Percentiles rank a stretch among this genome's conserved stretches.
Conservation (phyloP, 2,797 vertebrate species). For the Chloroceryle amazona region DNA sequence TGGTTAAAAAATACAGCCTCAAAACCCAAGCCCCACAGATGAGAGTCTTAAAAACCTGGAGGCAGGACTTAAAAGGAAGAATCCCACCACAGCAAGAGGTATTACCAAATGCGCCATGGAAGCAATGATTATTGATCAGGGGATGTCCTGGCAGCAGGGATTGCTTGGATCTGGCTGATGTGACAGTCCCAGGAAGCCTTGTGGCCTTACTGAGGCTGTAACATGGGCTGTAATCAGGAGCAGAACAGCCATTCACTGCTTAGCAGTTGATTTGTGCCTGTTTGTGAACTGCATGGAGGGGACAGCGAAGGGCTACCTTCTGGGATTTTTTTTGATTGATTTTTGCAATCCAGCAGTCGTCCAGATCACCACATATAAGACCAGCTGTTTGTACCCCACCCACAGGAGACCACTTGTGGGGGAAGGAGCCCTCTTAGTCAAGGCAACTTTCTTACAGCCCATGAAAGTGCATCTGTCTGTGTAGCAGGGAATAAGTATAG, state of each 20-base stretch:
- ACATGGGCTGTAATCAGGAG: neutral
- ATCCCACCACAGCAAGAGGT: neutral
- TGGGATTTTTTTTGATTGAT: neutral
- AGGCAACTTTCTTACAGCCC: neutral
- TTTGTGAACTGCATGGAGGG: neutral
- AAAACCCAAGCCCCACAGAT: neutral
- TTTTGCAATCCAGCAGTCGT: neutral
- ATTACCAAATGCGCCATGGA: neutral
- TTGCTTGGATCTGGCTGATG: neutral
- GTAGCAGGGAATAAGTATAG: neutral
- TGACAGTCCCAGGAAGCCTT: neutral
- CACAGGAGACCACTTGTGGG: neutral
- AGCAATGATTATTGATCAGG: neutral
- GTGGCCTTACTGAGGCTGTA: fast-evolving
- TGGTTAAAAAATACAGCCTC: neutral
- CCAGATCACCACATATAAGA: neutral
- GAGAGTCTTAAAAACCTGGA: neutral
- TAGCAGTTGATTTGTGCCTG: neutral
- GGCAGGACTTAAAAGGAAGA: neutral
- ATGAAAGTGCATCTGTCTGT: neutral
- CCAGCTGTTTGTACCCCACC: neutral
- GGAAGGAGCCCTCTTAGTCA: neutral
- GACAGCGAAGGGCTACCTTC: neutral
- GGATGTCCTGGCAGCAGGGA: neutral
- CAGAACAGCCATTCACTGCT: neutral